Percentiles rank a stretch among this genome's conserved stretches.
These are phyloP conservation scores for Elymnias hypermnestra DNA, from an alignment of 1,140 invertebrate species.

Conservation along the genomic window DNA sequence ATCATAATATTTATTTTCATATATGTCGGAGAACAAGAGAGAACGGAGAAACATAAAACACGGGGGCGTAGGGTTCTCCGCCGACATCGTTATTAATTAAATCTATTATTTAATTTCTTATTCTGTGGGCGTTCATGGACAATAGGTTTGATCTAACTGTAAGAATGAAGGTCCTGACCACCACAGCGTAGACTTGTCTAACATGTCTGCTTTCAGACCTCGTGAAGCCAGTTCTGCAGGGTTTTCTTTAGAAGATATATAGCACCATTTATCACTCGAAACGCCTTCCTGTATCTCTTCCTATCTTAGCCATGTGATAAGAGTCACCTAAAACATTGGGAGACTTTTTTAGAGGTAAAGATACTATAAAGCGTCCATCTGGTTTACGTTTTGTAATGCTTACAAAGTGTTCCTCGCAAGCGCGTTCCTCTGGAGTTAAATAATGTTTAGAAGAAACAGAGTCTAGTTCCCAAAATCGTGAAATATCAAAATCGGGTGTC, in stretches of 20 bases:
- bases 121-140: no score
- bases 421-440: background rate
- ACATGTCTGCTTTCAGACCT: constrained; percentile 6
- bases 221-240: no score
- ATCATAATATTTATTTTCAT: no score
- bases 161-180: constrained; percentile 16
- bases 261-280: background rate
- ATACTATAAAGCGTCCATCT: background rate
- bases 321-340: constrained; percentile 35
- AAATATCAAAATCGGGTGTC: background rate
- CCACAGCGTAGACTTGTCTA: constrained; percentile 11
- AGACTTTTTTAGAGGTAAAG: constrained; percentile 31
- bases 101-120: no score
- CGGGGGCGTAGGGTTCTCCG: no score
- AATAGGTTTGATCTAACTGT: constrained; percentile 1
- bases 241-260: no score
- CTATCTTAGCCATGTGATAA: constrained; percentile 30
- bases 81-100: no score
- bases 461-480: background rate
- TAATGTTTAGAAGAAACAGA: background rate
- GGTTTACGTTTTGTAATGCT: background rate
- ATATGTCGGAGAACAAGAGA: no score
- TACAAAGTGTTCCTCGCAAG: background rate
- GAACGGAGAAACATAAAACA: no score
- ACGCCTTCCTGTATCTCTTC: background rate